These are phyloP conservation scores for Mnemiopsis leidyi DNA, from an alignment of 37 sponge, comb jelly and placozoan genomes.

Conservation along the genomic window DNA sequence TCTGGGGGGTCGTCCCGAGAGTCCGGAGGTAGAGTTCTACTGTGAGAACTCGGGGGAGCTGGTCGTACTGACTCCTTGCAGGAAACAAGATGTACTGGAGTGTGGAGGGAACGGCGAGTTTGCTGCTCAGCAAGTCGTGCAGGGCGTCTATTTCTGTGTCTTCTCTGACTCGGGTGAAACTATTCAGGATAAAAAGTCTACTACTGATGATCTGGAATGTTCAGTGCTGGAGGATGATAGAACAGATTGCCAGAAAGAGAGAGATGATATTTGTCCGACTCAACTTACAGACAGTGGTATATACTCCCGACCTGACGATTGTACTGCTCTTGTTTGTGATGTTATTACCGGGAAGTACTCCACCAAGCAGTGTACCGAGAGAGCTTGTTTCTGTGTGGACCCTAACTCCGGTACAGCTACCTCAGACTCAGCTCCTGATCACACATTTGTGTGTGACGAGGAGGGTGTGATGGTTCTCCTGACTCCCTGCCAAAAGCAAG, in stretches of 20 bases:
- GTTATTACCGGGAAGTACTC: not conserved
- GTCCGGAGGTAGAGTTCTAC: not conserved
- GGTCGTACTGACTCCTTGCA: not conserved
- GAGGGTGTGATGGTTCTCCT: not conserved
- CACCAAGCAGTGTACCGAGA: not conserved
- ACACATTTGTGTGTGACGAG: slow-evolving; percentile 45
- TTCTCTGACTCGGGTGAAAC: slow-evolving; percentile 1
- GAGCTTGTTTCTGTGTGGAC: slow-evolving; percentile 24
- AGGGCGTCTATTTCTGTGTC: slow-evolving; percentile 30
- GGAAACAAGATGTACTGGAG: not conserved
- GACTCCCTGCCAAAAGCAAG: slow-evolving; percentile 13
- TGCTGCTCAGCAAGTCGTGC: not conserved
- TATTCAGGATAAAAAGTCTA: not conserved
- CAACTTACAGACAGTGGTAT: not conserved
- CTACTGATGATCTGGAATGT: not conserved
- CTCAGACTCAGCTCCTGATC: not conserved
- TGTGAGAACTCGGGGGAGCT: not conserved
- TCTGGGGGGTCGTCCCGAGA: not conserved
- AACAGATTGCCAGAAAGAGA: not conserved
- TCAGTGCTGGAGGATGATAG: not conserved
- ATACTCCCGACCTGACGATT: not conserved
- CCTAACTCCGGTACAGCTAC: not conserved
- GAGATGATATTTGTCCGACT: not conserved
- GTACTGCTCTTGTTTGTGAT: not conserved
- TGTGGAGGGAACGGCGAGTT: not conserved